Evolutionary conservation across 2,888 invertebrate genomes (phyloP).

Genomic region (Tetanocera ferruginea): DNA sequence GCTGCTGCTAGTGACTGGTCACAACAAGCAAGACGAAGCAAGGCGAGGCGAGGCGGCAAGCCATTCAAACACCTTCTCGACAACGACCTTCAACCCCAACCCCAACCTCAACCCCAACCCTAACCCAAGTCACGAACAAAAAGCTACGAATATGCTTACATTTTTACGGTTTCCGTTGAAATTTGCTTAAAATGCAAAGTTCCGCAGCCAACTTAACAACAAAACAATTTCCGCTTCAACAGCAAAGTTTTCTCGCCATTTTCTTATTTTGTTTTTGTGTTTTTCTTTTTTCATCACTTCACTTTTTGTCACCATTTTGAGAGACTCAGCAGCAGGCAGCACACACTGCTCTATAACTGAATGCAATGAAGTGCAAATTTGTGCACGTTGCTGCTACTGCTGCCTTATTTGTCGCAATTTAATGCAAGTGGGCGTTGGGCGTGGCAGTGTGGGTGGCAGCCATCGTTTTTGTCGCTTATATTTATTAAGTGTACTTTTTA

Average conservation of each 20-base stretch:
- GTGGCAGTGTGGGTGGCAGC: not conserved
- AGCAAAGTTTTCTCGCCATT: constrained; percentile 4
- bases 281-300: not conserved
- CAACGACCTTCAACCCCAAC: too few relatives aligned
- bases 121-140: not conserved
- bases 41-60: not conserved
- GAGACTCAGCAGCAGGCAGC: not conserved
- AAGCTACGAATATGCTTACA: constrained; percentile 19
- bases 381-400: constrained; percentile 17
- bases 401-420: constrained; percentile 41
- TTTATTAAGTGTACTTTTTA: constrained; percentile 33
- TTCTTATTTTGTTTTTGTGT: not conserved
- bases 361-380: constrained; percentile 41
- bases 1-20: not conserved
- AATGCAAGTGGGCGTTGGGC: not conserved
- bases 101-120: not conserved
- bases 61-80: too few relatives aligned
- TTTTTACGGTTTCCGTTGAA: constrained; percentile 13
- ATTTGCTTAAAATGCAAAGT: constrained; percentile 3
- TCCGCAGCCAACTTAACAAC: constrained; percentile 22
- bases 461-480: not conserved
- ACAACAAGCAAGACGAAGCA: too few relatives aligned
- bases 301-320: not conserved
- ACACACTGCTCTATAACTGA: not conserved
- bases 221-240: constrained; percentile 42